These are phyloP conservation scores for Pygocentrus nattereri DNA, from an alignment of 2,797 vertebrate genomes.

Conservation along the genomic window DNA sequence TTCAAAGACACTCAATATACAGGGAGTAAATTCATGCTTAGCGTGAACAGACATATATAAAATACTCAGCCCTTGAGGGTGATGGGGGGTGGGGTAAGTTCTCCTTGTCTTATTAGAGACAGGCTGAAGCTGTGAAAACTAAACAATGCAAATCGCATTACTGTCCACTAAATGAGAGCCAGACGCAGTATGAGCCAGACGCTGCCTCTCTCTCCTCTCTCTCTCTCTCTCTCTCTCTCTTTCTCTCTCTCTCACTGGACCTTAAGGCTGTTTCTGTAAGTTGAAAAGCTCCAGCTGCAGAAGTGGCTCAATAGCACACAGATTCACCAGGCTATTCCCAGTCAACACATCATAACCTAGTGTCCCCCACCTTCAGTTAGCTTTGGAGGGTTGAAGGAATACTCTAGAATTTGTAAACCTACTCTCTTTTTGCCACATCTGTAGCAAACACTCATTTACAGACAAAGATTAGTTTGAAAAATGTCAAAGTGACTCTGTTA, in stretches of 20 bases:
- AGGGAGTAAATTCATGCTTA: conserved; percentile 1
- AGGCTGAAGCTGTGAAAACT: conserved; percentile 82
- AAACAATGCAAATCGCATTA: conserved; percentile 86
- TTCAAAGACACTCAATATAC: conserved; percentile 23
- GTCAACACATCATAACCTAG: conserved; percentile 40
- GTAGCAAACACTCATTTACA: neutral
- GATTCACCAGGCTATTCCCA: conserved; percentile 44
- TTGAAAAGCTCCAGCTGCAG: conserved; percentile 56
- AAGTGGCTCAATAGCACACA: conserved; percentile 46
- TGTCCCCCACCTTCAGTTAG: conserved; percentile 38
- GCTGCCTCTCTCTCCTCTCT: conserved; percentile 47
- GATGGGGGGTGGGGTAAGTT: conserved; percentile 38
- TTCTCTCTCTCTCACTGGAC: conserved; percentile 23
- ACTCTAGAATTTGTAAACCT: neutral
- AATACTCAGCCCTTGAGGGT: conserved; percentile 20
- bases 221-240: conserved; percentile 36
- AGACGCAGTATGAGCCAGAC: conserved; percentile 69
- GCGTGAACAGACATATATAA: conserved; percentile 20
- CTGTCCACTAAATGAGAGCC: conserved; percentile 81
- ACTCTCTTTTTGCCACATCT: neutral
- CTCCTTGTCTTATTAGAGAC: conserved; percentile 68
- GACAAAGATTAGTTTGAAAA: neutral
- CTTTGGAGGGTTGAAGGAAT: conserved; percentile 22
- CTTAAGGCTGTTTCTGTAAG: conserved; percentile 59
- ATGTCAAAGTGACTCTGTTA: conserved; percentile 19